phyloP scores from a whole-genome alignment of 2,797 vertebrate genomes.

The Arremon brunneinucha region DNA sequence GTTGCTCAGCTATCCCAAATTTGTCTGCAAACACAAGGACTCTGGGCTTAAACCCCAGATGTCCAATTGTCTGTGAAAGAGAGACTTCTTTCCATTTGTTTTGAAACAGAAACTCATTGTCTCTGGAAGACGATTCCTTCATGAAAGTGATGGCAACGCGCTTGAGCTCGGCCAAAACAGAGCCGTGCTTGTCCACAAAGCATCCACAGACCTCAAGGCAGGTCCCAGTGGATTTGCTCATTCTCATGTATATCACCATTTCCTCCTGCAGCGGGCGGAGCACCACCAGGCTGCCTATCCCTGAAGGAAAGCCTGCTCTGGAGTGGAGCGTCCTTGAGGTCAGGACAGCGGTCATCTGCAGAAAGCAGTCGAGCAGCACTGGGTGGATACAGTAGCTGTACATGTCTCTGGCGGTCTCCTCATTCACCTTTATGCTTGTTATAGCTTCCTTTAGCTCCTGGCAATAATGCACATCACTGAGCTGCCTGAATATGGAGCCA shows the following conservation, averaged over 20 bases:
- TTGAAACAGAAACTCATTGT: slow-evolving; percentile 78
- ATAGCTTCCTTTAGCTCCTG: slow-evolving; percentile 83
- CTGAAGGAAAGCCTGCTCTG: slow-evolving; percentile 80
- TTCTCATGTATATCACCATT: slow-evolving; percentile 84
- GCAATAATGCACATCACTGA: slow-evolving; percentile 76
- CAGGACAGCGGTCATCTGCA: slow-evolving; percentile 82
- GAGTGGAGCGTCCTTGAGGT: slow-evolving; percentile 35
- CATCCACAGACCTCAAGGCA: slow-evolving; percentile 86
- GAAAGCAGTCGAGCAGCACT: slow-evolving; percentile 84
- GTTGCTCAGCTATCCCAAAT: slow-evolving; percentile 75
- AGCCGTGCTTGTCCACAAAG: slow-evolving; percentile 79
- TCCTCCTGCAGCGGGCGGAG: slow-evolving; percentile 76
- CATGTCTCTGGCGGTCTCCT: slow-evolving; percentile 70
- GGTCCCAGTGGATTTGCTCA: slow-evolving; percentile 70
- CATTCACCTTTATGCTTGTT: slow-evolving; percentile 74
- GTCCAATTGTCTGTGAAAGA: not conserved
- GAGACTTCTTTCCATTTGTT: slow-evolving; percentile 70
- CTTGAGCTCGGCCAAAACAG: slow-evolving; percentile 80
- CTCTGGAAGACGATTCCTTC: slow-evolving; percentile 29
- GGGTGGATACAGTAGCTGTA: slow-evolving; percentile 84
- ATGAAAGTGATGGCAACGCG: slow-evolving; percentile 78
- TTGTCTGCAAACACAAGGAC: slow-evolving; percentile 83
- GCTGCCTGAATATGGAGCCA: slow-evolving; percentile 77
- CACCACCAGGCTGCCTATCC: slow-evolving; percentile 78
- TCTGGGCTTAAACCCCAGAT: slow-evolving; percentile 57